Percentiles rank a stretch among this genome's conserved stretches.
These are phyloP conservation scores for Xestia xanthographa DNA, from an alignment of 2,888 invertebrate species.

Conservation along the genomic window DNA sequence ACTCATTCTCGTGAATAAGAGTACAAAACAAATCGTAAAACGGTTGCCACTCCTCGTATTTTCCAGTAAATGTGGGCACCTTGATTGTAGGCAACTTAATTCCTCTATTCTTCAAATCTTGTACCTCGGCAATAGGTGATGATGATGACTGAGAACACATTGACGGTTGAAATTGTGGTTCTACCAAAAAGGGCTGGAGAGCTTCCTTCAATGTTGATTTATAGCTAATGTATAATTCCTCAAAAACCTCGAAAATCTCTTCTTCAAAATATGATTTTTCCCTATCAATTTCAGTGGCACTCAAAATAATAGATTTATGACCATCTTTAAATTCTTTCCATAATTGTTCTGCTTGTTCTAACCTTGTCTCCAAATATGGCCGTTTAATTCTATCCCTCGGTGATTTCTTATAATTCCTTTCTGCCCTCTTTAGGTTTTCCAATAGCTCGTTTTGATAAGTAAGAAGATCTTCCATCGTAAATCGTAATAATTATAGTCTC, in stretches of 20 bases:
- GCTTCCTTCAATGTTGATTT: too few species aligned
- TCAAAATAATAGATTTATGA: conserved; percentile 4
- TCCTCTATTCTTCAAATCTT: neutral
- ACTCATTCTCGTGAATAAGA: conserved; percentile 27
- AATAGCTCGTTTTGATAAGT: conserved; percentile 21
- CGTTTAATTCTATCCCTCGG: conserved; percentile 29
- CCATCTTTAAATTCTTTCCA: conserved; percentile 1
- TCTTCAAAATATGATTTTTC: conserved; percentile 6
- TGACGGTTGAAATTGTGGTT: neutral
- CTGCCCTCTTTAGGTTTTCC: conserved; percentile 22
- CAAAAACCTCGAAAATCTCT: neutral
- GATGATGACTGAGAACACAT: too few species aligned
- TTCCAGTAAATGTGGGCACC: neutral
- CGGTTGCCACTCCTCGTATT: conserved; percentile 3
- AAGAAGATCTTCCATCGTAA: conserved; percentile 11
- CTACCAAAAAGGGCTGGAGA: conserved; percentile 6
- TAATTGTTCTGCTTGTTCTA: neutral
- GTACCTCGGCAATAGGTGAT: neutral
- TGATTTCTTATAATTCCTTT: conserved; percentile 29
- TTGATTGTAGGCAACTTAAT: conserved; percentile 17
- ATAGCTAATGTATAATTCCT: conserved; percentile 8
- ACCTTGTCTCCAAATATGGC: conserved; percentile 3
- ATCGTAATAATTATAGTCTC: neutral
- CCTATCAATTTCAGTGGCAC: neutral
- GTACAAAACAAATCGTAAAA: conserved; percentile 24